Conservation (phyloP, 2,113 vertebrate species). For the Perca schrenkii region DNA sequence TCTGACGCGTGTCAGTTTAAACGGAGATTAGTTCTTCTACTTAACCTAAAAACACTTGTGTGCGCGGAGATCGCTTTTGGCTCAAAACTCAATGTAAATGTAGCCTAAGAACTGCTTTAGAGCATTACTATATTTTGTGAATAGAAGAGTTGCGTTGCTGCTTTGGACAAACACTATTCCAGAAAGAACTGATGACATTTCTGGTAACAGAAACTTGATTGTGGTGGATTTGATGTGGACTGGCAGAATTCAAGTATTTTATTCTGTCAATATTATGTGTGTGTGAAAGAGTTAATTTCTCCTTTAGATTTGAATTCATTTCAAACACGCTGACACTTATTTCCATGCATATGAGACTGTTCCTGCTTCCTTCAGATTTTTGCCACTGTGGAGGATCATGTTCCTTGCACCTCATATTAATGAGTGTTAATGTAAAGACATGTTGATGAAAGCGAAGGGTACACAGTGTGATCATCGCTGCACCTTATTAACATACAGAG, state of each 20-base stretch:
- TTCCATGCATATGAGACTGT: background rate
- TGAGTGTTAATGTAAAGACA: conserved; percentile 31
- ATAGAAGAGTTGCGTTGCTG: background rate
- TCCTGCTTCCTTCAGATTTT: conserved; percentile 9
- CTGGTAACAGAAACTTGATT: background rate
- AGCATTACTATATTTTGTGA: background rate
- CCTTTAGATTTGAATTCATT: background rate
- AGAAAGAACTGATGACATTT: background rate
- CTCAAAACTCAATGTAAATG: no score
- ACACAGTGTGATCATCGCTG: background rate
- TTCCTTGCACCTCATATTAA: conserved; percentile 32
- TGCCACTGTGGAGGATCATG: background rate
- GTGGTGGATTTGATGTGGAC: background rate
- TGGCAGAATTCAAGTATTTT: background rate
- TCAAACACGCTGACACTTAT: background rate
- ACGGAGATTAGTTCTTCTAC: no score
- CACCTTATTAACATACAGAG: background rate
- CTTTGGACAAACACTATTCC: background rate
- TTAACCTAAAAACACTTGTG: no score
- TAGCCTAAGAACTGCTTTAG: background rate
- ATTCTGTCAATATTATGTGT: background rate
- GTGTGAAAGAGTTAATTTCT: background rate
- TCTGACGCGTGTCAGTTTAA: no score
- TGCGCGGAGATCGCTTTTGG: no score
- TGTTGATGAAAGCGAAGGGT: background rate